These are phyloP conservation scores for Ptilorrhoa leucosticta DNA, from an alignment of 2,113 vertebrate genomes.

Conservation along the genomic window DNA sequence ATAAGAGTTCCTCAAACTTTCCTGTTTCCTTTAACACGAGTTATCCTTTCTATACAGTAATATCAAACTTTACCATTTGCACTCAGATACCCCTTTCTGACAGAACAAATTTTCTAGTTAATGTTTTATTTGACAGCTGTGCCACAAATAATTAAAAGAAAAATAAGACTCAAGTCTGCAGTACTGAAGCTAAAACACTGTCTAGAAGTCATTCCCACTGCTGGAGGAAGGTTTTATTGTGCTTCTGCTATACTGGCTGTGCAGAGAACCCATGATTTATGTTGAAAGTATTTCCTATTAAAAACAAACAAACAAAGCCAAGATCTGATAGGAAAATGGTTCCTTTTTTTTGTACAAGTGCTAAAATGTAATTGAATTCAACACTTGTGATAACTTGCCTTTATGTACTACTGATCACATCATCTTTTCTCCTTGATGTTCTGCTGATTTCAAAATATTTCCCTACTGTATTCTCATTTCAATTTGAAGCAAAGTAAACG, in stretches of 20 bases:
- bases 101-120: constrained; percentile 71
- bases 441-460: constrained; percentile 26
- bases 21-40: constrained; percentile 37
- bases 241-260: constrained; percentile 52
- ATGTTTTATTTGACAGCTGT: constrained; percentile 75
- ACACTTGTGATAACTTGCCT: constrained; percentile 40
- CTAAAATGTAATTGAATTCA: constrained; percentile 67
- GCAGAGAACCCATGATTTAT: constrained; percentile 66
- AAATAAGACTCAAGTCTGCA: constrained; percentile 53
- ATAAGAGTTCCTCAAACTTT: constrained; percentile 31
- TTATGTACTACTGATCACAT: constrained; percentile 50
- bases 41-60: constrained; percentile 26
- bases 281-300: constrained; percentile 63
- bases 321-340: constrained; percentile 47
- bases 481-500: neutral
- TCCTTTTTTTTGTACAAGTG: neutral
- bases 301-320: constrained; percentile 14
- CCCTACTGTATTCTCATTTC: neutral
- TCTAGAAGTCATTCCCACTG: constrained; percentile 66
- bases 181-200: constrained; percentile 61
- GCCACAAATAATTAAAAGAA: constrained; percentile 70
- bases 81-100: constrained; percentile 62
- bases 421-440: neutral
- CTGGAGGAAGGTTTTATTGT: constrained; percentile 68
- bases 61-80: constrained; percentile 43